These are phyloP conservation scores for Theristicus caerulescens DNA, from an alignment of 2,113 vertebrate genomes.

Conservation along the genomic window DNA sequence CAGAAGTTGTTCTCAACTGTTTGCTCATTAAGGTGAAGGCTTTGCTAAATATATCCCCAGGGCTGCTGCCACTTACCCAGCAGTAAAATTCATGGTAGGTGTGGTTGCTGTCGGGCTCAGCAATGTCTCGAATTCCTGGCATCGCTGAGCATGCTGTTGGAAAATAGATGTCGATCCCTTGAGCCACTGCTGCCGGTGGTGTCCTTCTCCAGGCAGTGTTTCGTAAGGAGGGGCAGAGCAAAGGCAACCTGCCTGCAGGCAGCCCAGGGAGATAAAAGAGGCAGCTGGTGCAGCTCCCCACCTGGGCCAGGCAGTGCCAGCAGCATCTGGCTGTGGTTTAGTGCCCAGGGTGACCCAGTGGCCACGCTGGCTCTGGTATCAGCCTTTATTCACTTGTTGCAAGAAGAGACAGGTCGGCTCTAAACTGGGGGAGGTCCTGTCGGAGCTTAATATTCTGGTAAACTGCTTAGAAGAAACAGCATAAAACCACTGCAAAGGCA, in stretches of 20 bases:
- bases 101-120: not conserved
- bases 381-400: not conserved
- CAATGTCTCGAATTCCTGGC: not conserved
- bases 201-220: not conserved
- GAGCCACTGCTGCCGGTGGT: rapidly evolving
- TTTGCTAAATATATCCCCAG: not conserved
- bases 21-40: not conserved
- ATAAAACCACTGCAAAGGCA: not conserved
- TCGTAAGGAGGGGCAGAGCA: rapidly evolving
- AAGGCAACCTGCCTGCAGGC: not conserved
- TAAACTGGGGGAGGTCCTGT: not conserved
- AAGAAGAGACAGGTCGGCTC: not conserved
- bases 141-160: rapidly evolving
- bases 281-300: not conserved
- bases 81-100: not conserved
- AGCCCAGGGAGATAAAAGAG: not conserved
- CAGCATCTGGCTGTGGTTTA: not conserved
- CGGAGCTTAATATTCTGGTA: not conserved
- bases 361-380: not conserved
- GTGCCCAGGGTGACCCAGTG: not conserved
- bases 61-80: not conserved
- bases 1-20: not conserved
- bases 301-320: not conserved
- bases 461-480: not conserved
- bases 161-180: not conserved